Evolutionary conservation across 2,797 vertebrate species (phyloP).

Genomic region (Pogonophryne albipinna): DNA sequence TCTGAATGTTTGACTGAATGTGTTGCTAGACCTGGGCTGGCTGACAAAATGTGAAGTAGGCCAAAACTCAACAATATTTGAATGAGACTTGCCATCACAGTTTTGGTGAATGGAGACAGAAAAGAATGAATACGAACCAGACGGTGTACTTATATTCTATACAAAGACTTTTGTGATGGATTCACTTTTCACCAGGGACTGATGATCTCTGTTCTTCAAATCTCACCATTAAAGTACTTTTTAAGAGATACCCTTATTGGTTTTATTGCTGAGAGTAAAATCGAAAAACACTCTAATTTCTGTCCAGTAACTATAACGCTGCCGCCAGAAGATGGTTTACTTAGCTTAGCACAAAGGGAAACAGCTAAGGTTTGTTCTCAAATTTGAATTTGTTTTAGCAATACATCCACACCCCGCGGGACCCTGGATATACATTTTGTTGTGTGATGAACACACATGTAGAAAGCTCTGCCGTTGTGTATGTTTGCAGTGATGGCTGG

Average conservation of each 20-base stretch:
- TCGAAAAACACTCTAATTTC: not conserved
- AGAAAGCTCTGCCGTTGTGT: not conserved
- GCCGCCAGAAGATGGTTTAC: not conserved
- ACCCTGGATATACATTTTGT: not conserved
- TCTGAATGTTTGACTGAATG: slow-evolving; percentile 14
- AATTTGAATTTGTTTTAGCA: not conserved
- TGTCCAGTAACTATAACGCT: not conserved
- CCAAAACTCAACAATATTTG: slow-evolving; percentile 9
- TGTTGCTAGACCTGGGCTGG: slow-evolving; percentile 10
- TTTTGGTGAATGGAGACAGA: slow-evolving; percentile 5
- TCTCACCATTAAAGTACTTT: no score
- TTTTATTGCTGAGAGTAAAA: not conserved
- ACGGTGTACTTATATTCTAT: not conserved
- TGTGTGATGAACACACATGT: not conserved
- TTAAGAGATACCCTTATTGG: no score
- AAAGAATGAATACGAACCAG: not conserved
- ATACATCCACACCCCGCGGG: not conserved
- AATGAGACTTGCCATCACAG: not conserved
- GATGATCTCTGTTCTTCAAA: no score
- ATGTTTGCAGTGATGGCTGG: not conserved
- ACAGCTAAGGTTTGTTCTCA: not conserved
- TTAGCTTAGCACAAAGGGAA: not conserved
- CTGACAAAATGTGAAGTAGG: slow-evolving; percentile 4
- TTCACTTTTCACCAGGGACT: not conserved
- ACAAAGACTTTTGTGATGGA: not conserved